Percentiles rank a stretch among this genome's conserved stretches.
Conservation (phyloP, 2,797 vertebrate genomes). For the Cirrhinus molitorella region DNA sequence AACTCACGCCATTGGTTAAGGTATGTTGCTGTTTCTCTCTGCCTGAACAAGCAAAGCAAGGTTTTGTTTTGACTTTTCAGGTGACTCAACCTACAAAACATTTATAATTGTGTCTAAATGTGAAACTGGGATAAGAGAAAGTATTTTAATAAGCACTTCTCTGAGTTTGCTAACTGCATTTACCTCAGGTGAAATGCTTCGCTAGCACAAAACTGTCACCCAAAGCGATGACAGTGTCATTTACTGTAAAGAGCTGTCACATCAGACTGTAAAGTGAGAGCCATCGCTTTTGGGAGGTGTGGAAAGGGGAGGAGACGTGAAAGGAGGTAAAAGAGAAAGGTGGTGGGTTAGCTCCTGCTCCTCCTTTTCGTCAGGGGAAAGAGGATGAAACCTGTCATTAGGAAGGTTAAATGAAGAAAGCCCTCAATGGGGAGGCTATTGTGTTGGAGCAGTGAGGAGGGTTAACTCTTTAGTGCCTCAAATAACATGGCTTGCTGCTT, state of each 20-base stretch:
- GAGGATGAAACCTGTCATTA: conserved; percentile 88
- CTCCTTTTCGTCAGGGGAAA: conserved; percentile 73
- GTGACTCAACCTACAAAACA: not conserved
- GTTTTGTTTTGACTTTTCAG: not conserved
- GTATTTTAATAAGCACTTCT: not conserved
- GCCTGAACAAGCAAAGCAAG: not conserved
- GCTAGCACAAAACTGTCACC: conserved; percentile 24
- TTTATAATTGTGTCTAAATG: not conserved
- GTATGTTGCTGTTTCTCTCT: conserved; percentile 11
- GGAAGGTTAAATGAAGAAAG: conserved; percentile 82
- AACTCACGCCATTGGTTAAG: not conserved
- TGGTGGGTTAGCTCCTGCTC: conserved; percentile 70
- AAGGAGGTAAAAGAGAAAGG: conserved; percentile 70
- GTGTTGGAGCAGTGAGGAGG: conserved; percentile 78
- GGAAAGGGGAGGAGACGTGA: conserved; percentile 55
- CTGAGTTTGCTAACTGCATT: not conserved
- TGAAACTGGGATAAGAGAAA: not conserved
- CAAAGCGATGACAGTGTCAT: conserved; percentile 57
- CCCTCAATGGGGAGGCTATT: conserved; percentile 76
- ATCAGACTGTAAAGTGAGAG: conserved; percentile 46
- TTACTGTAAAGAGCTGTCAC: conserved; percentile 60
- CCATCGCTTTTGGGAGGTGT: conserved; percentile 44
- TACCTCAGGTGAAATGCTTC: not conserved
- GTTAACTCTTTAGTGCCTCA: conserved; percentile 81
- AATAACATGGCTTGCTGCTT: conserved; percentile 82